A percentile compares a stretch with the other conserved stretches of the same genome.
These are phyloP conservation scores for Trogon melanurus DNA, from an alignment of 2,113 vertebrate species.

Conservation along the genomic window DNA sequence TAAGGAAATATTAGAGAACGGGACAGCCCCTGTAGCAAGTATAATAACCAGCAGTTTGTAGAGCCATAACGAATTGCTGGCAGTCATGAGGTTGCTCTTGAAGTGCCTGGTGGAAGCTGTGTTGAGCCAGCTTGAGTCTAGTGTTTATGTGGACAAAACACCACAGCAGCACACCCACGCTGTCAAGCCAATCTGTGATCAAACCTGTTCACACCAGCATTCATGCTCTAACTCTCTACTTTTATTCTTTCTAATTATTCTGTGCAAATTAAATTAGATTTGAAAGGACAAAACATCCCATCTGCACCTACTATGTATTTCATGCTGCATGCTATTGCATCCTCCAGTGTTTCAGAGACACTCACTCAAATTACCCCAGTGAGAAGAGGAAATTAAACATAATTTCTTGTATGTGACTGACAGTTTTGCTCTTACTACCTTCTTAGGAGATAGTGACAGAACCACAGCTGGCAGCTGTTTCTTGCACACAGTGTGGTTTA, in stretches of 20 bases:
- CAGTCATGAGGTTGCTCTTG: background rate
- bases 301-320: background rate
- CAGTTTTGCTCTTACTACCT: background rate
- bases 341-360: background rate
- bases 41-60: background rate
- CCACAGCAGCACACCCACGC: fast-evolving
- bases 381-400: slow-evolving; percentile 1
- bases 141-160: background rate
- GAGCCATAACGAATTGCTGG: background rate
- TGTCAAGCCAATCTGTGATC: background rate
- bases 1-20: background rate
- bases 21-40: background rate
- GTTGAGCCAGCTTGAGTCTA: background rate
- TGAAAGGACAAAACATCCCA: background rate
- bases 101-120: background rate
- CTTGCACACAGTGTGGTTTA: background rate
- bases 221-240: background rate
- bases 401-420: background rate
- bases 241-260: background rate
- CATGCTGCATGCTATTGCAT: background rate
- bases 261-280: background rate
- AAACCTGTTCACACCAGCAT: background rate
- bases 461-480: background rate
- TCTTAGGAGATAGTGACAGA: background rate
- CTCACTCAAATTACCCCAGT: background rate